These are phyloP conservation scores for Aethes cnicana DNA, from an alignment of 2,888 invertebrate genomes.

Conservation along the genomic window DNA sequence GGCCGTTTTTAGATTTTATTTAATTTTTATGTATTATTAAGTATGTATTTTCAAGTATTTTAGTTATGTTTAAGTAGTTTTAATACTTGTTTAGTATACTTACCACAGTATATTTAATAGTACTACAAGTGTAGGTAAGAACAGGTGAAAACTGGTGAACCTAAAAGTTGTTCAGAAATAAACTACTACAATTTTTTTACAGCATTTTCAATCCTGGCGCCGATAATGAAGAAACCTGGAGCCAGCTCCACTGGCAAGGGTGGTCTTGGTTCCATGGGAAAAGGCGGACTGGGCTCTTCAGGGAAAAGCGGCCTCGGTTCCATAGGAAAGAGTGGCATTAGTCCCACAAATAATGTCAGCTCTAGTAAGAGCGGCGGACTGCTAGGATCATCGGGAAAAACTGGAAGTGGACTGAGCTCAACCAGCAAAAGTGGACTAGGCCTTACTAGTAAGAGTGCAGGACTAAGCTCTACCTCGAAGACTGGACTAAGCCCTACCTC, in stretches of 20 bases:
- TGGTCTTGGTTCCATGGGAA: slow-evolving; percentile 47
- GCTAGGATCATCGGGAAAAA: slow-evolving; percentile 37
- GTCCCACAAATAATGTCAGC: too few species aligned
- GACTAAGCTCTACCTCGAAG: slow-evolving; percentile 39
- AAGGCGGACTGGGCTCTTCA: slow-evolving; percentile 29
- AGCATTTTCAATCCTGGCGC: slow-evolving; percentile 47
- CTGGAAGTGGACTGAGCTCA: slow-evolving; percentile 42
- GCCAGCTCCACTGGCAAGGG: slow-evolving; percentile 53
- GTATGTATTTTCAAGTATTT: too few species aligned
- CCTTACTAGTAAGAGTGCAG: slow-evolving; percentile 46
- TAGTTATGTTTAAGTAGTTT: too few species aligned
- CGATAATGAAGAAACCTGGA: slow-evolving; percentile 53
- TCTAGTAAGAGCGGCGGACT: neutral
- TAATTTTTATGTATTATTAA: too few species aligned
- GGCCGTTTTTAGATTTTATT: too few species aligned
- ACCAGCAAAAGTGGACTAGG: slow-evolving; percentile 3
- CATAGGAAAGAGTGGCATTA: slow-evolving; percentile 8
- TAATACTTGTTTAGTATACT: too few species aligned
- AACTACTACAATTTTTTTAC: neutral
- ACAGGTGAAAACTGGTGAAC: too few species aligned
- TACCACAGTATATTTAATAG: too few species aligned
- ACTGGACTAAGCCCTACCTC: neutral
- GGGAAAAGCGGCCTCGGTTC: slow-evolving; percentile 33
- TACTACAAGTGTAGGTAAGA: too few species aligned
- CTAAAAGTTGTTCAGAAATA: too few species aligned